Base-by-base conservation (phyloP, 2,113 vertebrate species). In the Perccottus glenii region DNA sequence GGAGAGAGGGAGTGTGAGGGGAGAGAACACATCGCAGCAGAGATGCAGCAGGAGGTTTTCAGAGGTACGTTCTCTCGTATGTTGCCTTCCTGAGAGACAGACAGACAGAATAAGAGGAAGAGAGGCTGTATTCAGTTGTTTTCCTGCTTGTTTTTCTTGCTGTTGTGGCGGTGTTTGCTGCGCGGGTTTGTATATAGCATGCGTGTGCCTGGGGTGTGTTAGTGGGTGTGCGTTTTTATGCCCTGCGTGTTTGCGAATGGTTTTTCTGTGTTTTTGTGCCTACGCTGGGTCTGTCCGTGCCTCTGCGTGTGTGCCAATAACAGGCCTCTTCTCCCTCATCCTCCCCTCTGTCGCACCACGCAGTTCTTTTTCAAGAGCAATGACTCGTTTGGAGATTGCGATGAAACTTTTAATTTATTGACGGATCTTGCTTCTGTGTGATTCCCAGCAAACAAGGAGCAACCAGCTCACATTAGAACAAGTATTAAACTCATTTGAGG, bases 41-140 rank as follows among this genome's bases (percentile, higher is more conserved):
- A 94, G 92, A 93, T 94, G 92, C 92, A 92, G 93, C 93, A 92
- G 87, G 91, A 92, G 92, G 89, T 90, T 92, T 92, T 88, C 81
- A 88, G 90, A 93, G 93, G 92, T 94, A 94, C 87, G 92, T 94
- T 92, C 86, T 91, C 91, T 90, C 90, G 89, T 93, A 91, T 91
- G 90, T 93, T 88, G 89, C 86, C 91, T 92, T 91, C 85, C 85
- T 66, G 88, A 90, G 87, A 91, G 83, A 85, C 81, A 84, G 84
- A 86, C 80, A 70, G 88, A 74, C 83, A 81, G 84, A 90, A 84
- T 81, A 81, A 85, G 86, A 87, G 88, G 84, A 76, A 73, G 77
- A 84, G 83, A 85, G 82, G 86, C 84, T 68, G 84, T 85, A 76
- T 78, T 85, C 80, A 81, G 85, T 82, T 78, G 84, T 87, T 86